These are phyloP conservation scores for Thecocarcelia acutangulata DNA, from an alignment of 2,888 invertebrate genomes.

Conservation along the genomic window DNA sequence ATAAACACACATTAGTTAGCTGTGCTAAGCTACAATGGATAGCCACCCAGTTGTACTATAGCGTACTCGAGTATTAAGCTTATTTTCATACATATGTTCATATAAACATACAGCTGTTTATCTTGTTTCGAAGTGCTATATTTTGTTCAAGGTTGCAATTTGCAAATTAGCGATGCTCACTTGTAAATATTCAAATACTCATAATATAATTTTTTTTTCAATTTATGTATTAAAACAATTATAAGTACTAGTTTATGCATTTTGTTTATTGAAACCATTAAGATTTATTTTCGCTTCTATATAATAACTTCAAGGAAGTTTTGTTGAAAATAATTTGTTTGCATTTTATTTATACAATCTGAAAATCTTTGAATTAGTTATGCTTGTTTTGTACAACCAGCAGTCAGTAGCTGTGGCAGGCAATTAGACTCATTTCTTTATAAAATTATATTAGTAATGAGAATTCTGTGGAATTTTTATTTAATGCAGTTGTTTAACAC, in stretches of 20 bases:
- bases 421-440: constrained; percentile 35
- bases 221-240: constrained; percentile 30
- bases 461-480: constrained; percentile 57
- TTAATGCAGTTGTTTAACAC: not conserved
- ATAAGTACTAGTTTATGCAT: constrained; percentile 8
- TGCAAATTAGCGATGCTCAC: constrained; percentile 69
- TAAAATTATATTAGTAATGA: constrained; percentile 61
- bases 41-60: not conserved
- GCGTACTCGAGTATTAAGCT: not conserved
- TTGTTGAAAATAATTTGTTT: constrained; percentile 36
- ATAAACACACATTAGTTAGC: too few relatives aligned
- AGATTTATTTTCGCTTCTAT: constrained; percentile 12
- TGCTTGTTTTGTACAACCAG: not conserved
- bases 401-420: not conserved
- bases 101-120: not conserved
- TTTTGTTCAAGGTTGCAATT: constrained; percentile 68
- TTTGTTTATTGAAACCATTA: constrained; percentile 11
- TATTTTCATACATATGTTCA: not conserved
- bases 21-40: not conserved
- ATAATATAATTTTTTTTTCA: not conserved
- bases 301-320: constrained; percentile 67
- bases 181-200: constrained; percentile 54
- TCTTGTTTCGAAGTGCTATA: constrained; percentile 63
- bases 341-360: not conserved
- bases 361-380: not conserved